These are phyloP conservation scores for Synodontis membranacea DNA, from an alignment of 2,113 vertebrate genomes.

Conservation along the genomic window DNA sequence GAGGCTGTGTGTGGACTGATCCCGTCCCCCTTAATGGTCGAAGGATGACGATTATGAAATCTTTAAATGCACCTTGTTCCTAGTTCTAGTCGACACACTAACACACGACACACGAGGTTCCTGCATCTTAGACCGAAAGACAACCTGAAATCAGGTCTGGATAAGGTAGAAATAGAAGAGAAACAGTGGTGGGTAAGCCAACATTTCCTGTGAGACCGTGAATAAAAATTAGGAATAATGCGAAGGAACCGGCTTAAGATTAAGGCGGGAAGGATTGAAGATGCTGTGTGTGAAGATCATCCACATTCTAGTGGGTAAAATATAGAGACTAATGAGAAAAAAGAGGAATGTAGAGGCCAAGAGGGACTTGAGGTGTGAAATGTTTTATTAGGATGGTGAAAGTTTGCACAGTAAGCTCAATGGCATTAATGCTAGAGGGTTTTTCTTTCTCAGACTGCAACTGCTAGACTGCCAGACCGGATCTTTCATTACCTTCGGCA, in stretches of 20 bases:
- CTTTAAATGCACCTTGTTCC: neutral
- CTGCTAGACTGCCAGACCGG: neutral
- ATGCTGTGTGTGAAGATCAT: neutral
- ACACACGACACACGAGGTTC: constrained; percentile 19
- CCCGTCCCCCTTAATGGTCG: too few relatives aligned
- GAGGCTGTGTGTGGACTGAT: too few relatives aligned
- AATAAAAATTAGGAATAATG: neutral
- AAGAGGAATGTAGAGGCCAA: neutral
- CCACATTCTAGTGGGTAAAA: neutral
- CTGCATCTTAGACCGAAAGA: constrained; percentile 29
- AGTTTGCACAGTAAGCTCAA: neutral
- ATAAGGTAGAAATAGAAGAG: neutral
- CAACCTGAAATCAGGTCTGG: neutral
- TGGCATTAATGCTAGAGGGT: neutral
- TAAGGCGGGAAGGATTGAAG: neutral
- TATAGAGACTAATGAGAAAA: constrained; percentile 14
- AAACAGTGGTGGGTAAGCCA: neutral
- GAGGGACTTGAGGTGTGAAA: neutral
- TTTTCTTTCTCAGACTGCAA: constrained; percentile 11
- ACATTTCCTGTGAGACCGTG: neutral
- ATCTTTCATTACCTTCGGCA: neutral
- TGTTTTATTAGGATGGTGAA: neutral
- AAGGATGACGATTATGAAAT: too few relatives aligned
- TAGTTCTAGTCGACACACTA: constrained; percentile 33
- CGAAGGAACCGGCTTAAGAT: constrained; percentile 3